Percentiles rank a stretch among this genome's conserved stretches.
phyloP scores from a whole-genome alignment of 2,888 invertebrate genomes.

The Drosophila fulvimacula region DNA sequence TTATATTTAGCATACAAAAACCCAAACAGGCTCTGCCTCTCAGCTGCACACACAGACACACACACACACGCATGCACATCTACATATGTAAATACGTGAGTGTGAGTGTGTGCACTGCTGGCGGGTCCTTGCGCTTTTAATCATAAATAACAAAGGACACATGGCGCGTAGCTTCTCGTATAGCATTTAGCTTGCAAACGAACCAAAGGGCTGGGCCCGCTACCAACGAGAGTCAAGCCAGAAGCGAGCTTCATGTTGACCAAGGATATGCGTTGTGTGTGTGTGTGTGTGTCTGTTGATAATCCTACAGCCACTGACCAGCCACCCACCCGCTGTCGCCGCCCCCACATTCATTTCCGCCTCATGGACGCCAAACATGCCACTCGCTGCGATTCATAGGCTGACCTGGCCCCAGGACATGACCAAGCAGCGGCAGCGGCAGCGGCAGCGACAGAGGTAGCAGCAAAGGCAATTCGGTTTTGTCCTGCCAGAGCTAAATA shows the following conservation, averaged over 20 bases:
- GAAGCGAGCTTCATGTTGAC: conserved; percentile 60
- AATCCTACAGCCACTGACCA: conserved; percentile 60
- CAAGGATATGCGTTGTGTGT: conserved; percentile 34
- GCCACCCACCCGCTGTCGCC: conserved; percentile 46
- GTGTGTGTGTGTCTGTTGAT: conserved; percentile 65
- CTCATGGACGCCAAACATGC: conserved; percentile 81
- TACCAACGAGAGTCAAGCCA: conserved; percentile 20
- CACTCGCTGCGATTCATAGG: conserved; percentile 64
- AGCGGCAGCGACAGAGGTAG: no score
- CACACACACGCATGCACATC: background rate
- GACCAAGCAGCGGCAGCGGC: background rate
- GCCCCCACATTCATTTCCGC: conserved; percentile 77
- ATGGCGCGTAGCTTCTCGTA: conserved; percentile 72
- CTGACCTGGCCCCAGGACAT: conserved; percentile 63
- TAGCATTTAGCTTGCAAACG: conserved; percentile 73
- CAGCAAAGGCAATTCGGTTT: conserved; percentile 24
- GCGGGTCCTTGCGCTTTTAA: conserved; percentile 80
- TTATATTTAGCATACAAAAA: conserved; percentile 79
- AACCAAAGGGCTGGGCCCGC: conserved; percentile 67
- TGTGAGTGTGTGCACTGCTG: conserved; percentile 32
- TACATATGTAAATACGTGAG: conserved; percentile 58
- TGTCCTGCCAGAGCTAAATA: conserved; percentile 52
- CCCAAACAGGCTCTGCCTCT: conserved; percentile 45
- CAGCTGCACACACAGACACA: conserved; percentile 22
- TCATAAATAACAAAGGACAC: conserved; percentile 80